Conservation (phyloP, 2,888 invertebrate species). For the Mellilla xanthometata region DNA sequence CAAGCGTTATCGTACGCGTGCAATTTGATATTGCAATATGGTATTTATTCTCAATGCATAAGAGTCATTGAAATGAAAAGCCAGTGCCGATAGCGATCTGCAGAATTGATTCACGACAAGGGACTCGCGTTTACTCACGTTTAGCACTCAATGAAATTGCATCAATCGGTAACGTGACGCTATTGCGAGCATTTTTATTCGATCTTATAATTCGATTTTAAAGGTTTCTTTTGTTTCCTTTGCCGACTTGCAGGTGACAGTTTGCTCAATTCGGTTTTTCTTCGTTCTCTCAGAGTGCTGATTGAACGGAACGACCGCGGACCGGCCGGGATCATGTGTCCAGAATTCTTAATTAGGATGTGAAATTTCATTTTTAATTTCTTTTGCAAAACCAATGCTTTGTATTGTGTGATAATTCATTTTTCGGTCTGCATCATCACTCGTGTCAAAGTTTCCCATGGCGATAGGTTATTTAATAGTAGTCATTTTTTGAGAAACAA, state of each 20-base stretch:
- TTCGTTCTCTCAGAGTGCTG: slow-evolving; percentile 22
- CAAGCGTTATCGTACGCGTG: slow-evolving; percentile 33
- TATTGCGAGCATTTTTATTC: slow-evolving; percentile 75
- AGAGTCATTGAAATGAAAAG: slow-evolving; percentile 38
- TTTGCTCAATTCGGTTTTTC: slow-evolving; percentile 41
- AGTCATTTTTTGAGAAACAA: no score
- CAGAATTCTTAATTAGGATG: slow-evolving; percentile 6
- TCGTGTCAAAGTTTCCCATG: no score
- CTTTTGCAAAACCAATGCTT: not conserved
- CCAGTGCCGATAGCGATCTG: slow-evolving; percentile 39
- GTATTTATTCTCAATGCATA: slow-evolving; percentile 46
- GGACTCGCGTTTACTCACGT: slow-evolving; percentile 73
- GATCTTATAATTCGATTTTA: slow-evolving; percentile 62
- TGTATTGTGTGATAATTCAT: not conserved
- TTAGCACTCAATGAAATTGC: slow-evolving; percentile 77
- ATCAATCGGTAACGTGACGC: slow-evolving; percentile 71
- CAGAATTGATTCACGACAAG: slow-evolving; percentile 57
- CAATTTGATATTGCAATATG: slow-evolving; percentile 40
- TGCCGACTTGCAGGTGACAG: slow-evolving; percentile 57
- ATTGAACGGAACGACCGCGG: slow-evolving; percentile 17
- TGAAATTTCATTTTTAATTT: not conserved
- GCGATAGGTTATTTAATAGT: no score
- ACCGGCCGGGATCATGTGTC: slow-evolving; percentile 2
- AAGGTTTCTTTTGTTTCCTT: slow-evolving; percentile 54
- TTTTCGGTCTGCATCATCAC: no score